Percentiles rank a stretch among this genome's conserved stretches.
Evolutionary conservation across 2,888 invertebrate species (phyloP).

Genomic region (Parnassius smintheus): DNA sequence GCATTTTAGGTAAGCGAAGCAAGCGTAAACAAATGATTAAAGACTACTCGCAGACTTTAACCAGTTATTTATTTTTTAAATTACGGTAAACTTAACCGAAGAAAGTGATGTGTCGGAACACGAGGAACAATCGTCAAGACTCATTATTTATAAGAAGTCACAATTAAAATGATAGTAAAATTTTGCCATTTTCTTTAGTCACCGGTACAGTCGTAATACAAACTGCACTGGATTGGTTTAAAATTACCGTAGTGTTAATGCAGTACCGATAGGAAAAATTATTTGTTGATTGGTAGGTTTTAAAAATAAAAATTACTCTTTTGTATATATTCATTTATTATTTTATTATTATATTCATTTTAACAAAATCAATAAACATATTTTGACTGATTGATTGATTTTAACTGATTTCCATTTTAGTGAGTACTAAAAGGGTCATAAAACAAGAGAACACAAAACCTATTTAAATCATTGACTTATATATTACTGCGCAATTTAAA

Average conservation of each 20-base stretch:
- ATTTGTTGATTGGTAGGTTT: not conserved
- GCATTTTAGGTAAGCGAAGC: constrained; percentile 61
- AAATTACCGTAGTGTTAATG: constrained; percentile 21
- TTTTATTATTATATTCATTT: no score
- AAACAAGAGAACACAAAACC: no score
- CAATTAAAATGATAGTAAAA: not conserved
- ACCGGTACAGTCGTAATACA: constrained; percentile 7
- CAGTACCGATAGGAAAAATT: constrained; percentile 18
- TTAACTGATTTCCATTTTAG: no score
- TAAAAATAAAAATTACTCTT: no score
- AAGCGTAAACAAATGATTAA: constrained; percentile 74
- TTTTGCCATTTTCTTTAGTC: not conserved
- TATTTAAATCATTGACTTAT: no score
- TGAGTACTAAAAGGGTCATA: no score
- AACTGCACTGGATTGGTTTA: constrained; percentile 32
- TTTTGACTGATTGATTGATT: no score
- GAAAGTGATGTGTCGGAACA: constrained; percentile 43
- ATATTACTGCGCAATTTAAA: no score
- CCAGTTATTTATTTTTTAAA: constrained; percentile 50
- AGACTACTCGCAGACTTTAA: constrained; percentile 46
- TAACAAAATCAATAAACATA: no score
- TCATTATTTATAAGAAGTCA: constrained; percentile 9
- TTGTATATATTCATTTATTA: no score
- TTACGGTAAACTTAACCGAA: constrained; percentile 36
- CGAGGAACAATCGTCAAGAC: constrained; percentile 51